phyloP scores from a whole-genome alignment of 1,140 invertebrate species.

The Stegodyphus dumicola region DNA sequence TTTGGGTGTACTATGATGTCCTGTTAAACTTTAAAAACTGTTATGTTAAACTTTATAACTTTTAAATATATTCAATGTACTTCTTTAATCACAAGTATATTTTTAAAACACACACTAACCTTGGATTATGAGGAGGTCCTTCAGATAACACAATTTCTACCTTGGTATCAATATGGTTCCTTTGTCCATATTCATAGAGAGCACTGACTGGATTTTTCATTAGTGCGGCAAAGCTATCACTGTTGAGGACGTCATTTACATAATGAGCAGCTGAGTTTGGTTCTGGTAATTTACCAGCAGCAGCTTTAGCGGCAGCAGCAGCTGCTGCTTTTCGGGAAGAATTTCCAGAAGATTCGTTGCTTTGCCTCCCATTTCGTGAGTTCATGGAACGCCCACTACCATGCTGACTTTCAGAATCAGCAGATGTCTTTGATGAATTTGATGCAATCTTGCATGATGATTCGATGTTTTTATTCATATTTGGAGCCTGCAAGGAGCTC shows the following conservation, averaged over 20 bases:
- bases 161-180: slow-evolving; percentile 66
- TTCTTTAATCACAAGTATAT: too few relatives aligned
- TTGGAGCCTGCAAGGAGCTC: slow-evolving; percentile 50
- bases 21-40: too few relatives aligned
- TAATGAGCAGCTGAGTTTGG: slow-evolving; percentile 57
- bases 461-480: slow-evolving; percentile 46
- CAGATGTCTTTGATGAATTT: slow-evolving; percentile 30
- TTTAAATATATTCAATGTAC: too few relatives aligned
- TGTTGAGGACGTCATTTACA: slow-evolving; percentile 62
- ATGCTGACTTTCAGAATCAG: slow-evolving; percentile 25
- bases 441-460: slow-evolving; percentile 39
- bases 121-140: slow-evolving; percentile 69
- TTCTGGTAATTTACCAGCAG: slow-evolving; percentile 43
- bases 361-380: slow-evolving; percentile 34
- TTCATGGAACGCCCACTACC: slow-evolving; percentile 38
- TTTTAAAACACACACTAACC: slow-evolving; percentile 63
- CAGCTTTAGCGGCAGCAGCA: slow-evolving; percentile 27
- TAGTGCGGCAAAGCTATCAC: slow-evolving; percentile 68
- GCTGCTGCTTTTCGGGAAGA: slow-evolving; percentile 44
- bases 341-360: slow-evolving; percentile 25
- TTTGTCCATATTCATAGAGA: slow-evolving; percentile 70
- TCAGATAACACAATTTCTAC: slow-evolving; percentile 67
- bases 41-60: too few relatives aligned
- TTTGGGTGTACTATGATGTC: too few relatives aligned
- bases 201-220: slow-evolving; percentile 71